phyloP scores from a whole-genome alignment of 1,140 invertebrate species.

The Aphelenchoides besseyi region DNA sequence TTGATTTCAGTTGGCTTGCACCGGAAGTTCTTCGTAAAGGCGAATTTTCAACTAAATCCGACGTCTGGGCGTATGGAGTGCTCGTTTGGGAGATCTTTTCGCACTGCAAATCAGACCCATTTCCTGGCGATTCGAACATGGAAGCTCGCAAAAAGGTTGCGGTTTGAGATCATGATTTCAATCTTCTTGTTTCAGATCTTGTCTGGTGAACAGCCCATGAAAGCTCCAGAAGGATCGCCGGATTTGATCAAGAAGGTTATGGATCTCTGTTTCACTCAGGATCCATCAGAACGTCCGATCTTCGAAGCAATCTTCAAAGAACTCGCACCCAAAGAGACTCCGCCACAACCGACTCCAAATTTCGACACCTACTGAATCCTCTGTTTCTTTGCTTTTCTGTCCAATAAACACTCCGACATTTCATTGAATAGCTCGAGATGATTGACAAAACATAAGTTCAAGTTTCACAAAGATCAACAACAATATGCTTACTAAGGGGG shows the following conservation, averaged over 20 bases:
- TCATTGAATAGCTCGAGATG: too few species aligned
- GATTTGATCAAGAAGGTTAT: slow-evolving; percentile 8
- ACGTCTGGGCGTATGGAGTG: slow-evolving; percentile 97
- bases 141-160: slow-evolving; percentile 89
- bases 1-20: slow-evolving; percentile 2
- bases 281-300: background rate
- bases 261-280: slow-evolving; percentile 20
- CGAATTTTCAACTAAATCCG: slow-evolving; percentile 91
- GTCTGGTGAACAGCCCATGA: slow-evolving; percentile 13
- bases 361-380: background rate
- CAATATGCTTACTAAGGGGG: too few species aligned
- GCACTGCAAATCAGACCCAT: slow-evolving; percentile 79
- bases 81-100: slow-evolving; percentile 95
- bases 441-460: too few species aligned
- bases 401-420: too few species aligned
- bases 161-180: slow-evolving; percentile 30
- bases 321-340: slow-evolving; percentile 19
- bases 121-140: slow-evolving; percentile 85
- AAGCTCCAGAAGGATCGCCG: slow-evolving; percentile 2
- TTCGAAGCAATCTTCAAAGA: slow-evolving; percentile 26
- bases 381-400: too few species aligned
- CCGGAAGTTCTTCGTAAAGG: slow-evolving; percentile 58
- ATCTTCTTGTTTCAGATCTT: slow-evolving; percentile 13
- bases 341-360: slow-evolving; percentile 3
- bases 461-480: too few species aligned